Evolutionary conservation across 1,140 invertebrate genomes (phyloP), one percentile per base, ranked within the genome.

Genomic region (Lasioglossum albipes): DNA sequence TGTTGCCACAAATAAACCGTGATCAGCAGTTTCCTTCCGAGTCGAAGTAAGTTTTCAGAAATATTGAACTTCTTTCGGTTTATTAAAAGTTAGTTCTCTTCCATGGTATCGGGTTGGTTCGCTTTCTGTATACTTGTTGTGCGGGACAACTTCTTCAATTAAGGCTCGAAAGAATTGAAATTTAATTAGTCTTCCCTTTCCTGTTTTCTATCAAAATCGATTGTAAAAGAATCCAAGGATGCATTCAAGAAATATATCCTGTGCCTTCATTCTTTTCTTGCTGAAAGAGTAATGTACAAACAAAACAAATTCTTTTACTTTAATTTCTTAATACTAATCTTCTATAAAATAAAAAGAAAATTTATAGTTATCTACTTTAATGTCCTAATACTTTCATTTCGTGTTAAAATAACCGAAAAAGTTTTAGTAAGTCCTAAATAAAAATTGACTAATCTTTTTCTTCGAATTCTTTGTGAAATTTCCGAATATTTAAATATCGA

Each of bases 11-110:
- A 59, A 59, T 59, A 59, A 59, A 59, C n/a, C 57, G 57, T 64
- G 22, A 31, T 31, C 61, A n/a, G 3, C 20, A 64, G 22, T 31
- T 64, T 31, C 27, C 20, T 31, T 31, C 61, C 10, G 22, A 4
- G 4, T 3, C 9, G n/a, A 5, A 3, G 12, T 6, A 64, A 64
- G 61, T 64, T 64, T 64, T 3, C 0, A 13, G 12, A 31, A 31
- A 31, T 31, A 64, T 31, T 12, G 59, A 64, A 31, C 61, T 16
- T 31, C 61, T 31, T 31, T 64, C 61, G 22, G 61, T 64, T 64
- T 64, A 64, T 64, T 64, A 64, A 64, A 64, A 64, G 27, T 64
- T 64, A 64, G 27, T 31, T 31, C 27, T 31, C 22, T 31, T 64
- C 22, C 12, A 31, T 31, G 22, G 22, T 12, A 31, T 64, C 61